Percentiles rank a stretch among this genome's conserved stretches.
Evolutionary conservation across 2,113 vertebrate genomes (phyloP).

Genomic region (Vicugna pacos): DNA sequence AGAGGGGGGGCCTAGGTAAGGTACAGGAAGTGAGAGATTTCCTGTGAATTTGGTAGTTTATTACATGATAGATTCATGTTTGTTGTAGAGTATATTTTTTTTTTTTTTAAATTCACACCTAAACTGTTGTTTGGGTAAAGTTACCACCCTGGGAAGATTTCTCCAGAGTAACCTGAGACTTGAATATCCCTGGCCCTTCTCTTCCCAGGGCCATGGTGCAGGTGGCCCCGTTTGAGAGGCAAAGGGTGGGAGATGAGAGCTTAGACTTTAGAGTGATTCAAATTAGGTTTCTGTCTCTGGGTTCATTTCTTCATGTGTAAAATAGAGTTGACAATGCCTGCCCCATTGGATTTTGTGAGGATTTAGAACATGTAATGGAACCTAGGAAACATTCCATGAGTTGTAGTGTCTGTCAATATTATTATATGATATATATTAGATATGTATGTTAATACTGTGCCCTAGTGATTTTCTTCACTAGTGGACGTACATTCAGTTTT

Average conservation of each 20-base stretch:
- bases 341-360: not conserved
- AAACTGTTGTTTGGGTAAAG: not conserved
- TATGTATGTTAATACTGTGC: not conserved
- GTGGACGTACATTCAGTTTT: not conserved
- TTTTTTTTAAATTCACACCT: not conserved
- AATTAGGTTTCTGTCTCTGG: not conserved
- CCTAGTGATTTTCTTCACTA: not conserved
- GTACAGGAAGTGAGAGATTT: constrained; percentile 45
- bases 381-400: not conserved
- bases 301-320: constrained; percentile 18
- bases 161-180: not conserved
- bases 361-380: not conserved
- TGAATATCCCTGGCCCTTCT: not conserved
- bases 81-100: not conserved
- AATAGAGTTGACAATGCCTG: not conserved
- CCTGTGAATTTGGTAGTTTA: constrained; percentile 16
- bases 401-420: not conserved
- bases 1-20: not conserved
- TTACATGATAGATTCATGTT: not conserved
- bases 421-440: too few species aligned
- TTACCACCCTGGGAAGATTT: not conserved
- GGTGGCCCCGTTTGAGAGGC: not conserved
- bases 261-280: not conserved
- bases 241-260: not conserved
- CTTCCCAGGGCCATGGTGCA: not conserved